Base-by-base conservation (phyloP, 2,113 vertebrate genomes). In the Salvelinus namaycush region DNA sequence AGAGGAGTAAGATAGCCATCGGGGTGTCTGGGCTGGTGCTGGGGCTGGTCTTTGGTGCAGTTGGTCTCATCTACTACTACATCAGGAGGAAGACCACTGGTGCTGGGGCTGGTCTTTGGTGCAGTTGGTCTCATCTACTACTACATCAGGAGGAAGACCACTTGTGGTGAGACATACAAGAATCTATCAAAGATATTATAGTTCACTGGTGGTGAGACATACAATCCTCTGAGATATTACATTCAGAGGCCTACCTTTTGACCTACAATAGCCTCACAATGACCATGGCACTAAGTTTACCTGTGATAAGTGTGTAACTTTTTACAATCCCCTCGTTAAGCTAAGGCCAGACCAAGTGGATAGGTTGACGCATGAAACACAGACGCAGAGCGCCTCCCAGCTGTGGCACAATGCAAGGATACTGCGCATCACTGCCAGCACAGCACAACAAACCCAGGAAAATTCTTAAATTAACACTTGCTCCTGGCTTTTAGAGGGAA, bases 231-330 rank as follows among this genome's bases (percentile, higher is more conserved):
- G 31, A 31, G 31, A 31, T 5, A 31, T 31, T 31, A 31, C 31
- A 31, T 31, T 31, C 29, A 31, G 31, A 31, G 31, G 31, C 5
- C 31, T 31, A 31, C 31, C 31, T 31, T 31, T 31, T 31, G 5
- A 31, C 31, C 31, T 5, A 31, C 31, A 31, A 31, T 31, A 5
- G 31, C 5, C 31, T 31, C 31, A 31, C 31, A 31, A 31, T 31
- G 73, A 67, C 79, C 75, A 68, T 75, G 75, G 76, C 80, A 79
- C 76, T 12, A 57, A 72, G 72, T 76, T 81, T 71, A 86, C 84
- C 83, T 80, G 82, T 84, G 83, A 80, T 57, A 85, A 77, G 70
- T 75, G 73, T 27, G 27, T 72, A 59, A 24, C 27, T 78, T 86
- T 78, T 67, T 72, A 78, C 29, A 29, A 77, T 4, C 31, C 59